These are phyloP conservation scores for Papilio polyxenes DNA, from an alignment of 1,140 invertebrate species.

Conservation along the genomic window DNA sequence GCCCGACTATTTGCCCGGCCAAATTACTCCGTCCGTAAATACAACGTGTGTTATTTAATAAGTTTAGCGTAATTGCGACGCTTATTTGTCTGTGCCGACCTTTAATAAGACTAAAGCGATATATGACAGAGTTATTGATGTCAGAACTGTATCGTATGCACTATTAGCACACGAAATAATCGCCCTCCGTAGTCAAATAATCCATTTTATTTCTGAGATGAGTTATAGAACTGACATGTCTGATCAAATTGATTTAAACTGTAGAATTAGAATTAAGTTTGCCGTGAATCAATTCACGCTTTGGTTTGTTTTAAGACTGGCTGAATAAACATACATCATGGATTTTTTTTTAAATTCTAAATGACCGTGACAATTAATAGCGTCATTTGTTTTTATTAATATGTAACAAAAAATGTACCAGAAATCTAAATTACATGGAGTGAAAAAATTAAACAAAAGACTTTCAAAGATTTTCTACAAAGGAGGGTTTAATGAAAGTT, in stretches of 20 bases:
- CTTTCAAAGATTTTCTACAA: neutral
- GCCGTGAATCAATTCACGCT: constrained; percentile 57
- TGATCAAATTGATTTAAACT: constrained; percentile 67
- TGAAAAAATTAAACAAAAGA: neutral
- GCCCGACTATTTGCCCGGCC: constrained; percentile 60
- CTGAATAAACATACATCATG: neutral
- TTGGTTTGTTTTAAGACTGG: constrained; percentile 39
- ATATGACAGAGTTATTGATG: constrained; percentile 49
- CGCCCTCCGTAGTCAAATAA: constrained; percentile 57
- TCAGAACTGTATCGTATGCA: constrained; percentile 61
- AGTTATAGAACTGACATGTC: constrained; percentile 58
- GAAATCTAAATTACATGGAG: neutral
- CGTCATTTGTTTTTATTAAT: too few relatives aligned
- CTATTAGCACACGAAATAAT: constrained; percentile 66
- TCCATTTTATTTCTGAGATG: constrained; percentile 69
- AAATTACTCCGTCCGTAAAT: constrained; percentile 68
- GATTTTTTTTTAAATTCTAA: neutral
- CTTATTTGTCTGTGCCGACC: constrained; percentile 28
- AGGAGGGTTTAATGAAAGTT: neutral
- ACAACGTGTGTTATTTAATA: constrained; percentile 65
- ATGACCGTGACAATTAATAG: too few relatives aligned
- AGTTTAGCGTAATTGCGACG: constrained; percentile 52
- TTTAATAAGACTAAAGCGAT: constrained; percentile 34
- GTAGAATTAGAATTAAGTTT: constrained; percentile 56
- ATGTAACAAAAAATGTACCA: too few relatives aligned